Evolutionary conservation across 2,113 vertebrate genomes (phyloP).

Genomic region (Salvelinus namaycush): DNA sequence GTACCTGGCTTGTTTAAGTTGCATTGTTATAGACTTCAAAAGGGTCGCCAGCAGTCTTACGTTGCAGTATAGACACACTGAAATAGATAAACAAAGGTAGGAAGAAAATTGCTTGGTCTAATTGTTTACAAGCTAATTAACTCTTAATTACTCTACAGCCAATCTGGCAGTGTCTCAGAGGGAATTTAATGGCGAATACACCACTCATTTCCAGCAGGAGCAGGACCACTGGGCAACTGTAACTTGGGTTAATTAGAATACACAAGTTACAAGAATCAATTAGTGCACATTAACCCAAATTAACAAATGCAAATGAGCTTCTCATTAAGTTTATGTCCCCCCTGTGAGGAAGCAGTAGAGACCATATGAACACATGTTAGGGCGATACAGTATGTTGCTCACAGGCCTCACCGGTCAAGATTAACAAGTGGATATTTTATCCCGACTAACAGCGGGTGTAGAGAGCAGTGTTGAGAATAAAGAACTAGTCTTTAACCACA

Average conservation of each 20-base stretch:
- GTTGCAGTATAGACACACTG: slow-evolving; percentile 15
- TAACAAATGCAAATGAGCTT: slow-evolving; percentile 85
- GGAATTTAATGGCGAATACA: slow-evolving; percentile 72
- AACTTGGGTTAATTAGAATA: slow-evolving; percentile 80
- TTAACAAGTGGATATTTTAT: slow-evolving; percentile 54
- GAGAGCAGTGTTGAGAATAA: background rate
- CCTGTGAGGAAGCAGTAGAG: slow-evolving; percentile 62
- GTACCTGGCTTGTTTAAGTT: background rate
- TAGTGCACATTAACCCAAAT: slow-evolving; percentile 85
- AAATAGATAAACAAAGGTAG: slow-evolving; percentile 13
- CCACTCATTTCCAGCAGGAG: slow-evolving; percentile 69
- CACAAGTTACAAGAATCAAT: slow-evolving; percentile 86
- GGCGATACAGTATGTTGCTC: slow-evolving; percentile 69
- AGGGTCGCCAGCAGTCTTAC: background rate
- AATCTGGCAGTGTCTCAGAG: slow-evolving; percentile 79
- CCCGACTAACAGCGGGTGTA: background rate
- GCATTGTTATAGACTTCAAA: background rate
- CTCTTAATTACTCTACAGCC: slow-evolving; percentile 80
- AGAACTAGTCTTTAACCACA: background rate
- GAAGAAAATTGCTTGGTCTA: slow-evolving; percentile 17
- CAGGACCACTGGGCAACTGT: slow-evolving; percentile 64
- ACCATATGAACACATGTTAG: slow-evolving; percentile 77
- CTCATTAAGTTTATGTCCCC: slow-evolving; percentile 85
- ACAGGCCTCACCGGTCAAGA: slow-evolving; percentile 16
- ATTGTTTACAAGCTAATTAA: slow-evolving; percentile 82